Percentiles rank a stretch among this genome's conserved stretches.
These are phyloP conservation scores for Morinoia aosen DNA, from an alignment of 2,888 invertebrate genomes.

Conservation along the genomic window DNA sequence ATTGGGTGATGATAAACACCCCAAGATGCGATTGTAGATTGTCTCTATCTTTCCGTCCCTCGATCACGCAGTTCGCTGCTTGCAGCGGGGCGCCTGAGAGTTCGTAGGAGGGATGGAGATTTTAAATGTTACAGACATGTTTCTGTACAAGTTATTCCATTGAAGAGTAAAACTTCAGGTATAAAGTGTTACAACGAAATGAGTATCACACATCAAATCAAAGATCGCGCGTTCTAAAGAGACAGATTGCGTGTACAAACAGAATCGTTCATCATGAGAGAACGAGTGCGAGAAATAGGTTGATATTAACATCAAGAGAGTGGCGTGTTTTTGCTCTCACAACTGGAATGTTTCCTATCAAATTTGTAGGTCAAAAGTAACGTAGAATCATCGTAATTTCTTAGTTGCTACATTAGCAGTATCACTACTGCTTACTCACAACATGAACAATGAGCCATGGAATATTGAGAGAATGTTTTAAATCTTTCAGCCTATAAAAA, in stretches of 20 bases:
- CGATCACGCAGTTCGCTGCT: neutral
- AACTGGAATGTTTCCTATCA: neutral
- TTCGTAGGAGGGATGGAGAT: neutral
- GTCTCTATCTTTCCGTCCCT: neutral
- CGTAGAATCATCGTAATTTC: neutral
- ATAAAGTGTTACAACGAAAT: neutral
- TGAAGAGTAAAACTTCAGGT: neutral
- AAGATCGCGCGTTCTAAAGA: neutral
- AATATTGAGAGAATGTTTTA: neutral
- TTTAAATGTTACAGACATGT: neutral
- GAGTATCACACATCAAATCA: neutral
- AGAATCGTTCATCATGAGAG: neutral
- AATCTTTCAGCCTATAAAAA: neutral
- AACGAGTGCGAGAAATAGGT: neutral
- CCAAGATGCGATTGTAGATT: slow-evolving; percentile 18
- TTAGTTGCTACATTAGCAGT: neutral
- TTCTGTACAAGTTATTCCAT: neutral
- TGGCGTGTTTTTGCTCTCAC: neutral
- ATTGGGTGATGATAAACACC: neutral
- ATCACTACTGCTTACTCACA: no score
- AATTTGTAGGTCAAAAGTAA: neutral
- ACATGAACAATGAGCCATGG: no score
- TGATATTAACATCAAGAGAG: neutral
- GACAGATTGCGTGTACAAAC: neutral
- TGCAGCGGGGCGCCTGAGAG: neutral